phyloP scores from a whole-genome alignment of 2,888 invertebrate genomes.

The Xestia rhomboidea region DNA sequence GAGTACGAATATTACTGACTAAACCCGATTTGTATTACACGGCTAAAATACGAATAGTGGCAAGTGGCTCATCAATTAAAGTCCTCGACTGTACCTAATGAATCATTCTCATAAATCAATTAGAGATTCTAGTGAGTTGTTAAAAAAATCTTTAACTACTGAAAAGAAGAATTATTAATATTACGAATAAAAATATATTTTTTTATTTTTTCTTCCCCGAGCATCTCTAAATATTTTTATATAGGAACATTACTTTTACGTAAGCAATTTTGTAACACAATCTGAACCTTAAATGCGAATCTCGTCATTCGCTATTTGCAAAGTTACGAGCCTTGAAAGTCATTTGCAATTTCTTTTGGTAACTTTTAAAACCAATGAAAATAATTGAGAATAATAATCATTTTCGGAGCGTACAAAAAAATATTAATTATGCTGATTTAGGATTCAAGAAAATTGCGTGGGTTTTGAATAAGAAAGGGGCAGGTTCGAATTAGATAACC shows the following conservation, averaged over 20 bases:
- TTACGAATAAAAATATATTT: background rate
- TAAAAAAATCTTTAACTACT: background rate
- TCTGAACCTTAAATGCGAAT: slow-evolving; percentile 40
- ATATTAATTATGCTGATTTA: background rate
- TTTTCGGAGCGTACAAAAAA: background rate
- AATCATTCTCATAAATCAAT: background rate
- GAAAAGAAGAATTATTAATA: background rate
- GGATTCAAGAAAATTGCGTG: background rate
- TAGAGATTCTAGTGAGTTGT: background rate
- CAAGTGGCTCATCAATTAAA: too few relatives aligned
- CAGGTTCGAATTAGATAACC: background rate
- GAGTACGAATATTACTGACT: too few relatives aligned
- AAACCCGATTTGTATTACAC: too few relatives aligned
- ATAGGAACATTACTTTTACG: slow-evolving; percentile 25
- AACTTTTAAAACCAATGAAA: slow-evolving; percentile 50
- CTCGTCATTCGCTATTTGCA: slow-evolving; percentile 47
- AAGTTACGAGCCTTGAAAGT: slow-evolving; percentile 54
- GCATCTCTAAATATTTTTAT: slow-evolving; percentile 18
- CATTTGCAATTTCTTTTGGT: slow-evolving; percentile 47
- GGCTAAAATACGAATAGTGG: too few relatives aligned
- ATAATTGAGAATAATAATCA: slow-evolving; percentile 14
- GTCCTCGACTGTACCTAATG: too few relatives aligned
- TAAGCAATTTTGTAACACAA: slow-evolving; percentile 23
- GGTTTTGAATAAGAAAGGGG: background rate
- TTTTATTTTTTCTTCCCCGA: background rate